Base-by-base conservation (phyloP, 2,113 vertebrate genomes). In the Pituophis catenifer region DNA sequence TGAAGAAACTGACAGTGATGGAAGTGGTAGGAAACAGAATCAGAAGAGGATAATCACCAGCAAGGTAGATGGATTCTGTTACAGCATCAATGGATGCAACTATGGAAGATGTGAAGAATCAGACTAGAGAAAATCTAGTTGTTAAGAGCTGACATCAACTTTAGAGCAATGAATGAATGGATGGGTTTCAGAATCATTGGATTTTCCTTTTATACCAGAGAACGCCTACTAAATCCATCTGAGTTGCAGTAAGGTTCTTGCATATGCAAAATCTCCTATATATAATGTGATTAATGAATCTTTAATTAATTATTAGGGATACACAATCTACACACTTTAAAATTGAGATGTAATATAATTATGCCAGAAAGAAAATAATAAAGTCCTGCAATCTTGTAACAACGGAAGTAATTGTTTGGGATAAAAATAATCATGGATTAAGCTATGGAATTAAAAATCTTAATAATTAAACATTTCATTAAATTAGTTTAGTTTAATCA, bases 361-460 rank as follows among this genome's bases (percentile, higher is more conserved):
- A 91, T 91, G 54, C 44, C 44, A 91, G 81, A 91, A 87, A n/a
- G 55, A 33, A 50, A 58, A 86, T n/a, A 21, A 86, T 26, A 5
- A 91, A 91, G 55, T 59, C 44, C 23, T 57, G 23, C 48, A 7
- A 91, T 86, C 23, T 91, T 86, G 24, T 12, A 50, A 91, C 58
- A 85, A 87, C 11, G 9, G 26, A 52, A 52, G 1, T 62, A 65
- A 38, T 65, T n/a, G 44, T 53, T 29, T 53, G 57, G 12, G 57
- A 58, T 38, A 62, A 88, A 62, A 11, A 88, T 57, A 48, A 58
- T 24, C 19, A 26, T 52, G 12, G 85, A 62, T 3, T 24, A 94
- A 70, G 5, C 89, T 53, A 93, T 95, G 92, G 95, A 91, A 91
- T 96, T 95, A 94, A 95, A 93, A 94, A 33, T 91, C 85, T 94